Base-by-base conservation (phyloP, 2,113 vertebrate species). In the Gavia stellata region DNA sequence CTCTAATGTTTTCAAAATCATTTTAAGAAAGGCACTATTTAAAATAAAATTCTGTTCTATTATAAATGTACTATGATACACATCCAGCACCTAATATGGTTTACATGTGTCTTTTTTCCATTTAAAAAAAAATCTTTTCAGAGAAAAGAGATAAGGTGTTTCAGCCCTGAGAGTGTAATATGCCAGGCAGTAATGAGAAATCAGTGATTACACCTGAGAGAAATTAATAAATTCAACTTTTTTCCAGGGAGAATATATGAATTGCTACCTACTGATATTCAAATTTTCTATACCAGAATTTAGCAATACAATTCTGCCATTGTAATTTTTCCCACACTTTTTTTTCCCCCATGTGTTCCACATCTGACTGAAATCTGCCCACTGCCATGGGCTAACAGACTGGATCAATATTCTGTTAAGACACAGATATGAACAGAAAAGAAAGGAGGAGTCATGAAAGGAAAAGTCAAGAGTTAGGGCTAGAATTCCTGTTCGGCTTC, bases 161-260 rank as follows among this genome's bases (percentile, higher is more conserved):
- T 53, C 68, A 81, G 20, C 10, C 58, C 50, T 25, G 9, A 62
- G 7, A 59, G 26, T 47, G 12, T 21, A 87, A 42, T 18, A 55
- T 31, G 8, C 28, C 31, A 74, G 33, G 13, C 20, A 77, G 5
- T 25, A 91, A 91, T 36, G 42, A 96, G n/a, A 93, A 92, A 61
- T 62, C 55, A 81, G 40, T 66, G 26, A 84, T 58, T 81, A 81
- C 21, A 92, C 26, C 52, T 26, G 67, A 92, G 47, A 88, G 49
- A 58, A 92, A 88, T 92, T 79, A 77, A 85, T 90, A 52, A 90
- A 82, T 36, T 70, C 28, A 50, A 28, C 17, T 19, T 90, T 81
- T 66, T 71, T 40, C 50, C 36, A 45, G 13, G 24, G 42, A 92
- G n/a, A 85, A 80, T 62, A 81, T 45, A 75, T 40, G 17, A 89